A percentile compares a stretch with the other conserved stretches of the same genome.
These are phyloP conservation scores for Coilia nasus DNA, from an alignment of 2,797 vertebrate species.

Conservation along the genomic window DNA sequence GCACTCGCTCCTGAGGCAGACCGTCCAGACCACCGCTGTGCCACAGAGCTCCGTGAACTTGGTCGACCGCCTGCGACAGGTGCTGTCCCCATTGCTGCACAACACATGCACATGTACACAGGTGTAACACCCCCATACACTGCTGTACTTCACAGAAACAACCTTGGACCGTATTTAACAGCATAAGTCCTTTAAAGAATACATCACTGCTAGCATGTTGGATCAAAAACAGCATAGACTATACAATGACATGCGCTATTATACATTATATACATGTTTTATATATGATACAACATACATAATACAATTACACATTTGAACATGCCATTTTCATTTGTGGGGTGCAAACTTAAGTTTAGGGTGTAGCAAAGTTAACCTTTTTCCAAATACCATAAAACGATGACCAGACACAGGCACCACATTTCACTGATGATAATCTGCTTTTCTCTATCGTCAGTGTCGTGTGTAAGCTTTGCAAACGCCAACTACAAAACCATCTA, in stretches of 20 bases:
- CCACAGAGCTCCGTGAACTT: constrained; percentile 32
- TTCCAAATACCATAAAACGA: background rate
- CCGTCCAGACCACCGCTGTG: constrained; percentile 51
- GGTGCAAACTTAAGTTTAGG: background rate
- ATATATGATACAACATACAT: background rate
- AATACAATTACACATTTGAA: background rate
- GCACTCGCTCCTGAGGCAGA: constrained; percentile 76
- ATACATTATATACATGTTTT: background rate
- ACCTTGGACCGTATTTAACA: background rate
- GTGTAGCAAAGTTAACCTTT: background rate
- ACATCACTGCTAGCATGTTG: background rate
- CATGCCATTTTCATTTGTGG: background rate
- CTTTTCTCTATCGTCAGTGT: too few relatives aligned
- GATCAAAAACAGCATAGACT: too few relatives aligned
- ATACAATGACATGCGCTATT: too few relatives aligned
- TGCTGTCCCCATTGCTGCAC: constrained; percentile 67
- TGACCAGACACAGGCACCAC: background rate
- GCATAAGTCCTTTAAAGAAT: background rate
- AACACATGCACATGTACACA: background rate
- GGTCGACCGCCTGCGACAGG: constrained; percentile 68
- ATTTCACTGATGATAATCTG: too few relatives aligned
- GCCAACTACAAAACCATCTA: background rate
- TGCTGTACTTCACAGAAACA: background rate
- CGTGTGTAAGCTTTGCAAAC: too few relatives aligned
- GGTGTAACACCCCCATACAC: background rate